These are phyloP conservation scores for Alca torda DNA, from an alignment of 2,797 vertebrate species.

Conservation along the genomic window DNA sequence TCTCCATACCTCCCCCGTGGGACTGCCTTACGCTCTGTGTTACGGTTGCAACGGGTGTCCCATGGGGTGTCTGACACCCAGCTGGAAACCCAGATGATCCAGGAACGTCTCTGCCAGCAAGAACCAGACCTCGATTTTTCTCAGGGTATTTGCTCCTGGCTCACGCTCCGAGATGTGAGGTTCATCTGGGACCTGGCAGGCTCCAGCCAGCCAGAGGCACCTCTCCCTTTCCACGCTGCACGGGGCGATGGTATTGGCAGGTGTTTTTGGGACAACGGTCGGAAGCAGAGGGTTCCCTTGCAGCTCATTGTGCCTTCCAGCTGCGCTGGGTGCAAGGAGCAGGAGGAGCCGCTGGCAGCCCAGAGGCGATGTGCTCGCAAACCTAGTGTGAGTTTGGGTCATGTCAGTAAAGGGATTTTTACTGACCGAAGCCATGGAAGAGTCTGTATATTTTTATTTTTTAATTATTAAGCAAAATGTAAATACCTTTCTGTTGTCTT, in stretches of 20 bases:
- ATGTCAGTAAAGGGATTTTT: conserved; percentile 21
- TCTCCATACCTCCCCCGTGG: background rate
- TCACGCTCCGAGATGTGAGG: background rate
- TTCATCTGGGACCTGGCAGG: background rate
- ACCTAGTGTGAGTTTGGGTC: background rate
- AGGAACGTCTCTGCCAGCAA: background rate
- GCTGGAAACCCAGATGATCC: background rate
- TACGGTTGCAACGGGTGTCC: background rate
- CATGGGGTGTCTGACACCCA: background rate
- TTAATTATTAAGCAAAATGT: conserved; percentile 68
- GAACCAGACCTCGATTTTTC: conserved; percentile 11
- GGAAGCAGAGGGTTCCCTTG: conserved; percentile 10
- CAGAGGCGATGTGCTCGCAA: background rate
- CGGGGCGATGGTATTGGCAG: background rate
- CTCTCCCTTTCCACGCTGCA: background rate
- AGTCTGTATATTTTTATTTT: conserved; percentile 64
- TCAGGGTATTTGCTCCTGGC: conserved; percentile 54
- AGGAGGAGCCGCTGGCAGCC: background rate
- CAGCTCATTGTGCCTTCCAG: conserved; percentile 60
- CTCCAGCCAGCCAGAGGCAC: background rate
- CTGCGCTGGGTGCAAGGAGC: background rate
- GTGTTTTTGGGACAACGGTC: background rate
- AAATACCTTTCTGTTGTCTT: conserved; percentile 67
- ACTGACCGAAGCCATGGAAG: conserved; percentile 66
- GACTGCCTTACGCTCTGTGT: background rate